Evolutionary conservation across 2,113 vertebrate genomes (phyloP).

Genomic region (Psilopogon haemacephalus): DNA sequence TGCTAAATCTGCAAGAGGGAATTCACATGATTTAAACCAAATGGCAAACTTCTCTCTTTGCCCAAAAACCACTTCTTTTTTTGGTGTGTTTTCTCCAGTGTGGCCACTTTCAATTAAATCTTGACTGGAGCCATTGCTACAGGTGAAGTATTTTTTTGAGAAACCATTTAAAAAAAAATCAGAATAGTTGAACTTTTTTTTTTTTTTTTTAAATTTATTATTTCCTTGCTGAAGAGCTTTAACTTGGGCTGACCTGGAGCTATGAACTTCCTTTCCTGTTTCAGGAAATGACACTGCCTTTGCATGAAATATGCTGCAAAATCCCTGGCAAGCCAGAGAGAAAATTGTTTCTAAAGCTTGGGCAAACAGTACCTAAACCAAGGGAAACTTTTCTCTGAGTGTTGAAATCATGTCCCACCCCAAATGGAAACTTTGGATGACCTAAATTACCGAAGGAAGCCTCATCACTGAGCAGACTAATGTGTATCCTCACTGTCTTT

Average conservation of each 20-base stretch:
- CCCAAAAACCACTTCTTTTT: not conserved
- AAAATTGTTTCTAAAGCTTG: constrained; percentile 19
- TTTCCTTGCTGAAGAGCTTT: constrained; percentile 46
- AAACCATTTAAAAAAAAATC: constrained; percentile 66
- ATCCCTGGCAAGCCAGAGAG: constrained; percentile 4
- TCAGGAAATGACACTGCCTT: constrained; percentile 37
- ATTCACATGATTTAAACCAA: constrained; percentile 70
- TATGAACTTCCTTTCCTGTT: constrained; percentile 47
- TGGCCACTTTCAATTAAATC: constrained; percentile 7
- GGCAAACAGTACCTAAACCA: constrained; percentile 24
- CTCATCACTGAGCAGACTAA: not conserved
- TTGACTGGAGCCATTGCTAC: constrained; percentile 26
- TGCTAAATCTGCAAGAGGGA: constrained; percentile 59
- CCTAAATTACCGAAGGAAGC: not conserved
- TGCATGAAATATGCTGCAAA: constrained; percentile 59
- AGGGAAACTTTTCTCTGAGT: constrained; percentile 40
- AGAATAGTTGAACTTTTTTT: constrained; percentile 27
- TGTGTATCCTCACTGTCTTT: not conserved
- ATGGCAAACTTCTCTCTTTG: constrained; percentile 1
- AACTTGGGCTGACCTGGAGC: constrained; percentile 16
- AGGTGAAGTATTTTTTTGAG: constrained; percentile 33
- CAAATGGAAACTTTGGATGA: not conserved
- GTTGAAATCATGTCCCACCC: constrained; percentile 61
- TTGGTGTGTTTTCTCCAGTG: not conserved
- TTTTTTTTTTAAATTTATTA: not conserved